Percentiles rank a stretch among this genome's conserved stretches.
Evolutionary conservation across 2,797 vertebrate genomes (phyloP).

Genomic region (Pangasius mekongensis): DNA sequence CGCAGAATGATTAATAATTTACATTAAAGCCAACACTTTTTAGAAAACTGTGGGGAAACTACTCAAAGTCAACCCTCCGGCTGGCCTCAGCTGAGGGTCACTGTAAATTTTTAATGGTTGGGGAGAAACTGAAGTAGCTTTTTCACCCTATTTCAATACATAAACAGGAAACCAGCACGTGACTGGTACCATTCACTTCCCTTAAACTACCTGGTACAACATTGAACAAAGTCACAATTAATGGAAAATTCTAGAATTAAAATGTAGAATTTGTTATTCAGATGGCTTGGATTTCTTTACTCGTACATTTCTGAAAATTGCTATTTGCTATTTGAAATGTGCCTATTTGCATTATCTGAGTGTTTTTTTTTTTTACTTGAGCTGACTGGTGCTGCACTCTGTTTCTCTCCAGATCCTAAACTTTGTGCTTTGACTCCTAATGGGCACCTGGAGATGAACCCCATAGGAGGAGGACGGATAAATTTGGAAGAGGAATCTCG

Average conservation of each 20-base stretch:
- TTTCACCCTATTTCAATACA: background rate
- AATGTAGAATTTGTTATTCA: background rate
- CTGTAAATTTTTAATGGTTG: conserved; percentile 11
- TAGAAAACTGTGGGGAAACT: background rate
- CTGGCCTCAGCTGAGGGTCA: background rate
- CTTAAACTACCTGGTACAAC: background rate
- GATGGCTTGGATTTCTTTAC: background rate
- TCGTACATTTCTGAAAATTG: background rate
- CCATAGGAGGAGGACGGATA: conserved; percentile 71
- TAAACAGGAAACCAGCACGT: background rate
- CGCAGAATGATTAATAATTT: conserved; percentile 20
- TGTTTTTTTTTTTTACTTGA: background rate
- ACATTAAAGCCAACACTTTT: conserved; percentile 6
- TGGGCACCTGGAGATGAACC: conserved; percentile 89
- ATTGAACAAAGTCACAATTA: background rate
- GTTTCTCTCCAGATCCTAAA: conserved; percentile 80
- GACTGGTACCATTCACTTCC: background rate
- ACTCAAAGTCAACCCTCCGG: background rate
- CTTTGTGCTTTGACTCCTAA: conserved; percentile 91
- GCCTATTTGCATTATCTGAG: background rate
- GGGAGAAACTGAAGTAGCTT: background rate
- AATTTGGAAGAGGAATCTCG: conserved; percentile 81
- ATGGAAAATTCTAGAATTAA: background rate
- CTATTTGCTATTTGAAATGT: background rate
- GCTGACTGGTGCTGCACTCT: conserved; percentile 2